Percentiles rank a stretch among this genome's conserved stretches.
phyloP scores from a whole-genome alignment of 2,113 vertebrate genomes.

The Bos javanicus region DNA sequence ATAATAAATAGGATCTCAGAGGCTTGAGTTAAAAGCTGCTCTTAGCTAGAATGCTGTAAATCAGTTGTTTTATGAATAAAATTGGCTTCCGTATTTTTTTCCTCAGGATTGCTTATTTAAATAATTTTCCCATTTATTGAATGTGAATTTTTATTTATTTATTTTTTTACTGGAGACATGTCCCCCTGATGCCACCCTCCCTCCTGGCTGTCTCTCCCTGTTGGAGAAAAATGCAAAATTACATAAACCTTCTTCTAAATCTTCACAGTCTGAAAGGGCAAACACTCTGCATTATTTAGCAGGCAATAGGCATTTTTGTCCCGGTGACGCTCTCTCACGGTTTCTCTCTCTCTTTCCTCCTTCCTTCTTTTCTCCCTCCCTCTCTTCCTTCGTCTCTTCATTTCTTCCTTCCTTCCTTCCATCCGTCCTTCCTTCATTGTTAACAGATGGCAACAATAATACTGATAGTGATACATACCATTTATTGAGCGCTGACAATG shows the following conservation, averaged over 20 bases:
- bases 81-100: conserved; percentile 71
- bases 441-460: neutral
- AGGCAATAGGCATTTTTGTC: neutral
- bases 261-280: neutral
- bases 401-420: neutral
- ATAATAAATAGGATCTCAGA: conserved; percentile 77
- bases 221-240: conserved; percentile 35
- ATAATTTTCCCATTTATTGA: conserved; percentile 69
- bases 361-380: neutral
- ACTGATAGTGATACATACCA: no score
- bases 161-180: neutral
- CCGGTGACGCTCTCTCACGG: neutral
- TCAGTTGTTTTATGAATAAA: conserved; percentile 67
- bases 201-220: neutral
- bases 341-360: neutral
- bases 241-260: neutral
- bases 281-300: conserved; percentile 33
- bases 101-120: conserved; percentile 73
- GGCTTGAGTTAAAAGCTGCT: conserved; percentile 70
- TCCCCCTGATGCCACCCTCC: neutral
- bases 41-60: conserved; percentile 60
- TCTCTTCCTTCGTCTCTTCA: neutral
- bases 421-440: neutral
- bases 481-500: neutral
- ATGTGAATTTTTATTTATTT: neutral